Base-by-base conservation (phyloP, 2,888 invertebrate species). In the Acronicta psi region DNA sequence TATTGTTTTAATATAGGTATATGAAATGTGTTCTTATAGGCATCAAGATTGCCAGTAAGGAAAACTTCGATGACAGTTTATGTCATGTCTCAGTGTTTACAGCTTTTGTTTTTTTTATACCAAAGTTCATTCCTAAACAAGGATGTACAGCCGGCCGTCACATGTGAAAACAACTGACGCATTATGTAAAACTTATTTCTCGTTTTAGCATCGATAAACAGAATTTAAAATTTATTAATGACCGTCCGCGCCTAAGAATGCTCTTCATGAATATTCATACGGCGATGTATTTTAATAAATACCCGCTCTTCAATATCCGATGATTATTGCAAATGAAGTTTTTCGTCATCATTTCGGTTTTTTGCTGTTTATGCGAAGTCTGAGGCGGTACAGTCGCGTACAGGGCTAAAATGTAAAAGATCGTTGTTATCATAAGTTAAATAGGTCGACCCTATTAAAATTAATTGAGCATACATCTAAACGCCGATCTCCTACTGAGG, bases 221-320 rank as follows among this genome's bases (percentile, higher is more conserved):
- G 52, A 34, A 52, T 68, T 75, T 63, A 59, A 75, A 77, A 70
- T 67, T 55, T 69, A 63, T 50, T 70, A 59, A 75, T 69, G 61
- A 68, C 29, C 43, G 59, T 70, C 67, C 50, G 54, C 57, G 65
- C 68, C 73, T 50, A 64, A 69, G 73, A 71, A 81, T 79, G 68
- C 61, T 52, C 53, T 60, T 69, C 62, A 81, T 83, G 80, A 80
- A 82, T 83, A 83, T 83, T 78, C 79, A 83, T 78, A 65, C 40
- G 29, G 34, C 29, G 31, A 59, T 46, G 63, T 61, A 56, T 69
- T 61, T 54, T 58, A 68, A 59, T 61, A 59, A 67, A 69, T 59
- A 54, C 41, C 37, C 29, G 44, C 46, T 66, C 54, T 51, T 59
- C 44, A 51, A 57, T 59, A 59, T 56, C 40, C 47, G 45, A 64